Base-by-base conservation (phyloP, 2,888 invertebrate species). In the Coleophora flavipennella region DNA sequence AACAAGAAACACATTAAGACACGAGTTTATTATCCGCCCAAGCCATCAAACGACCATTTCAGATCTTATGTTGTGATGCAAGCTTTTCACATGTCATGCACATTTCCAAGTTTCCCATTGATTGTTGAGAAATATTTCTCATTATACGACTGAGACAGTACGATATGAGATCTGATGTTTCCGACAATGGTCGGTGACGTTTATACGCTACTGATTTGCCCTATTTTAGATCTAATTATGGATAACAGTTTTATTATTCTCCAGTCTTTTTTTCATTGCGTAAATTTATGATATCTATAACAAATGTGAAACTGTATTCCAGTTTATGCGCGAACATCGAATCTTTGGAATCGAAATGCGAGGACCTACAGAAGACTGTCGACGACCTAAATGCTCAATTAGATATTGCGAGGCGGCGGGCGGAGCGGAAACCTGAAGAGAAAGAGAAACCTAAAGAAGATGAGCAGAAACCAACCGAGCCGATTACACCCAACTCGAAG, bases 281-380 rank as follows among this genome's bases (percentile, higher is more conserved):
- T 4, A 20, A 20, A 20, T 20, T 20, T 20, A 6, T 20, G 6
- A 20, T 20, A 4, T 20, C 20, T 3, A n/a, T n/a, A 20, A 20
- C 20, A 20, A 20, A 20, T 20, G 20, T 20, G 20, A 20, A 33
- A 38, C 40, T 37, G 42, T 13, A 44, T 73, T 70, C 26, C 78
- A 92, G 91, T 50, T 86, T 95, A 61, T 89, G 90, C 58, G 80
- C 88, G 45, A 93, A 89, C 55, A 90, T 95, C 53, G 94, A 95
- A 68, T 87, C 88, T 26, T 83, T 96, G 57, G 96, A 97, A 73
- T 72, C 87, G 33, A 92, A 92, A 66, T 91, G 91, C 67, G 96
- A 96, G 60, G 96, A 96, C 48, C 81, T 94, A 40, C 92, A 92
- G 60, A 90, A 90, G 68, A 90, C 89, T 67, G 85, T 93, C 49